Evolutionary conservation across 2,113 vertebrate species (phyloP).

Genomic region (Sebastes schlegelii): DNA sequence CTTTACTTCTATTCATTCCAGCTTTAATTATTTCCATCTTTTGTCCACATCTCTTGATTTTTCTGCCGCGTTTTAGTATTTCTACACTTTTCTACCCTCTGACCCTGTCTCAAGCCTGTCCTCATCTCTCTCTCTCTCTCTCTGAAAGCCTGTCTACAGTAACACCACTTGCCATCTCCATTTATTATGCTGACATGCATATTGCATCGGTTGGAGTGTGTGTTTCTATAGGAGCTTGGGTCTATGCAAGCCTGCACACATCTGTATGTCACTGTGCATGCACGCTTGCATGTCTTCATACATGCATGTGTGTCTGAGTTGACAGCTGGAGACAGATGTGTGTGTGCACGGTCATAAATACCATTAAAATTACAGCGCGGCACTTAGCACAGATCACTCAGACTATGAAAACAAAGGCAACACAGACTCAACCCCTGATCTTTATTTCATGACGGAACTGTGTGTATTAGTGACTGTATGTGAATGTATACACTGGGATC

Average conservation of each 20-base stretch:
- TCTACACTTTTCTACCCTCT: neutral
- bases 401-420: conserved; percentile 67
- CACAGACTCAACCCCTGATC: conserved; percentile 56
- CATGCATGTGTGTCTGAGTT: conserved; percentile 22
- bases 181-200: conserved; percentile 64
- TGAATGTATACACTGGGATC: neutral
- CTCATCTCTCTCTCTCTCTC: conserved; percentile 3
- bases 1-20: conserved; percentile 26
- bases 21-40: conserved; percentile 29
- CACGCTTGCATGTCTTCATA: conserved; percentile 38
- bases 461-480: conserved; percentile 10
- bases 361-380: conserved; percentile 64
- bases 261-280: neutral
- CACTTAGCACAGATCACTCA: conserved; percentile 62
- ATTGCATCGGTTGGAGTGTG: conserved; percentile 46
- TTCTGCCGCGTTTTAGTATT: neutral
- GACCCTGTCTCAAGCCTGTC: neutral
- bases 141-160: conserved; percentile 38
- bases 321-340: conserved; percentile 51
- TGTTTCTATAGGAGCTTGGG: conserved; percentile 4
- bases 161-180: conserved; percentile 33
- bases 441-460: conserved; percentile 48
- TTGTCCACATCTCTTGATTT: neutral
- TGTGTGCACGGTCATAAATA: conserved; percentile 59
- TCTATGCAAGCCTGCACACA: too few species aligned